A percentile compares a stretch with the other conserved stretches of the same genome.
phyloP scores from a whole-genome alignment of 2,888 invertebrate genomes.

The Phytoseiulus persimilis region DNA sequence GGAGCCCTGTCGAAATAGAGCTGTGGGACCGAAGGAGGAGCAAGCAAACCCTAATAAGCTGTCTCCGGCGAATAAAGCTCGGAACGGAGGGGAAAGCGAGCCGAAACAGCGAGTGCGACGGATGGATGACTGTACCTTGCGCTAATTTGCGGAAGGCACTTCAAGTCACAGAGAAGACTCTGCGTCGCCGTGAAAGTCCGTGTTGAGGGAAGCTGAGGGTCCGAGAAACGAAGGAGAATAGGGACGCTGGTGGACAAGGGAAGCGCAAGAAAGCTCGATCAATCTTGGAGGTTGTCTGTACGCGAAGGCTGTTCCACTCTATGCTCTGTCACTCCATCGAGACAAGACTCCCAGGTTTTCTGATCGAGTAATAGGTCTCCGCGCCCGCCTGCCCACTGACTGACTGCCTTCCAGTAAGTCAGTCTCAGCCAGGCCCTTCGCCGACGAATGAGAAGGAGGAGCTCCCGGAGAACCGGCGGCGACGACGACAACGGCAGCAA shows the following conservation, averaged over 20 bases:
- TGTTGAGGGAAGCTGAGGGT: background rate
- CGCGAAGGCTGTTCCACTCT: background rate
- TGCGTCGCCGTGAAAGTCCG: background rate
- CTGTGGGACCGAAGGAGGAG: background rate
- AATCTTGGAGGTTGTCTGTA: background rate
- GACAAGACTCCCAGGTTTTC: background rate
- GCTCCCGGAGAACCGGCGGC: background rate
- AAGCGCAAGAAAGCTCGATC: background rate
- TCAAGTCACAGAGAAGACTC: background rate
- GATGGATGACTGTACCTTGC: background rate
- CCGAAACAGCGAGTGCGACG: background rate
- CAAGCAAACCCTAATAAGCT: background rate
- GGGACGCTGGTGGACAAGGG: background rate
- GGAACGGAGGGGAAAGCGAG: background rate
- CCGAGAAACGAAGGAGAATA: background rate
- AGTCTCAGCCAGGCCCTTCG: background rate
- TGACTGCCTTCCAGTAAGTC: background rate
- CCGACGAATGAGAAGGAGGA: background rate
- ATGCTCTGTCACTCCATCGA: slow-evolving; percentile 5
- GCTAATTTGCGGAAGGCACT: background rate
- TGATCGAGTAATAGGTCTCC: background rate
- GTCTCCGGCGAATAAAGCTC: background rate
- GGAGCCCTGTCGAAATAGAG: background rate
- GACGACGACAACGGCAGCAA: background rate
- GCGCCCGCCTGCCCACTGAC: background rate